phyloP scores from a whole-genome alignment of 2,113 vertebrate species.

The Corythaeola cristata region DNA sequence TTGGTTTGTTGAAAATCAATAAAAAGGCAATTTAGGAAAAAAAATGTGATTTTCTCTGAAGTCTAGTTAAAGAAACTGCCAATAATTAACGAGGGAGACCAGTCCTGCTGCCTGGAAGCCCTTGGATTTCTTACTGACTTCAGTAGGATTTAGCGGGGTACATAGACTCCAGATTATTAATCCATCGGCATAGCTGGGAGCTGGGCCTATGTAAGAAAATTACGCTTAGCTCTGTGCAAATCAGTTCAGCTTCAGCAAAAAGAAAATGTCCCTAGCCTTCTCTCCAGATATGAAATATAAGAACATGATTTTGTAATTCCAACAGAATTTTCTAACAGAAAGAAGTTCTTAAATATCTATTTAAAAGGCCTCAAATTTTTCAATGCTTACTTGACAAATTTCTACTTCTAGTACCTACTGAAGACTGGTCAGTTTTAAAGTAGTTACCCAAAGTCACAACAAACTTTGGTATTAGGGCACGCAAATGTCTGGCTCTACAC shows the following conservation, averaged over 20 bases:
- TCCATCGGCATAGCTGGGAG: neutral
- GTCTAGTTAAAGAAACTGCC: conserved; percentile 39
- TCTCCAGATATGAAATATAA: neutral
- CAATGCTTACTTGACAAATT: neutral
- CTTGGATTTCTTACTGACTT: neutral
- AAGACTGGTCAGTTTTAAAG: neutral
- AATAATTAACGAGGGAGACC: neutral
- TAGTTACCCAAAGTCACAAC: neutral
- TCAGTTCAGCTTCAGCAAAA: neutral
- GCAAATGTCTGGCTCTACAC: neutral
- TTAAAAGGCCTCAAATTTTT: neutral
- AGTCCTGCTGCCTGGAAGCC: neutral
- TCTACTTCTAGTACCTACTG: neutral
- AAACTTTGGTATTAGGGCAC: neutral
- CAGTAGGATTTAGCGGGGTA: neutral
- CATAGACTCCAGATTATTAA: neutral
- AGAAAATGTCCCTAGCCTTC: neutral
- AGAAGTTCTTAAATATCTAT: neutral
- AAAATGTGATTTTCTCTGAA: conserved; percentile 24
- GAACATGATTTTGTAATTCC: neutral
- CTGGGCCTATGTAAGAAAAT: neutral
- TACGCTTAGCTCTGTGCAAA: neutral
- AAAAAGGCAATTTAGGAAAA: neutral
- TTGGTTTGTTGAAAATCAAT: conserved; percentile 35
- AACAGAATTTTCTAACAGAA: neutral